A percentile compares a stretch with the other conserved stretches of the same genome.
Conservation (phyloP, 2,113 vertebrate genomes). For the Callithrix jacchus region DNA sequence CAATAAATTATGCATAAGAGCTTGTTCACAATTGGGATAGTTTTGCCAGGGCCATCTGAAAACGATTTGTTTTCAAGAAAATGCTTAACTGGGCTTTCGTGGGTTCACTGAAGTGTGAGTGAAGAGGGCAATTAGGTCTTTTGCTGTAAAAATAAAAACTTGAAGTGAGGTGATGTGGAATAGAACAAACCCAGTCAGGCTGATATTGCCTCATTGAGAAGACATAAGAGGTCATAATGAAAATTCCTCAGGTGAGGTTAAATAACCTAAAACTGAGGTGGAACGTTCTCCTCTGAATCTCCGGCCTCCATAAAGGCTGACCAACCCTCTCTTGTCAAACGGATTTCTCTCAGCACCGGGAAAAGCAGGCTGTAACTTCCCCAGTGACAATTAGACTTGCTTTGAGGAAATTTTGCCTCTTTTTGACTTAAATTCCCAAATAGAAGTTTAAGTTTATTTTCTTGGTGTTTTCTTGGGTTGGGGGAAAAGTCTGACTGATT, state of each 20-base stretch:
- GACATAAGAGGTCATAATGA: not conserved
- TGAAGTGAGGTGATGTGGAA: not conserved
- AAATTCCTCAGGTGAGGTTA: not conserved
- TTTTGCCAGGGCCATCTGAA: constrained; percentile 55
- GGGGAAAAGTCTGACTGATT: not conserved
- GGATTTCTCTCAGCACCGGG: not conserved
- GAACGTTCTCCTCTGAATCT: not conserved
- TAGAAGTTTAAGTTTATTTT: not conserved
- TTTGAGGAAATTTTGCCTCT: not conserved
- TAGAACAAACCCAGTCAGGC: not conserved
- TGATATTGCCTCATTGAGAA: not conserved
- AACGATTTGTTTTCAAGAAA: constrained; percentile 66
- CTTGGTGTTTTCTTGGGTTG: not conserved
- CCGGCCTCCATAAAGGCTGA: not conserved
- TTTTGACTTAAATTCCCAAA: not conserved
- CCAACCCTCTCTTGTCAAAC: not conserved
- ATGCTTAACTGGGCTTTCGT: constrained; percentile 67
- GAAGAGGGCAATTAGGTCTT: constrained; percentile 57
- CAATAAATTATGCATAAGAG: constrained; percentile 2
- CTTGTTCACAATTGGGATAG: not conserved
- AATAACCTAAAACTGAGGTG: not conserved
- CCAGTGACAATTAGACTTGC: not conserved
- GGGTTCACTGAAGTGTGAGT: constrained; percentile 54
- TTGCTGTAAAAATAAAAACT: constrained; percentile 47
- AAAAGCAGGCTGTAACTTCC: not conserved